Percentiles rank a stretch among this genome's conserved stretches.
Evolutionary conservation across 2,888 invertebrate genomes (phyloP).

Genomic region (Mythimna vitellina): DNA sequence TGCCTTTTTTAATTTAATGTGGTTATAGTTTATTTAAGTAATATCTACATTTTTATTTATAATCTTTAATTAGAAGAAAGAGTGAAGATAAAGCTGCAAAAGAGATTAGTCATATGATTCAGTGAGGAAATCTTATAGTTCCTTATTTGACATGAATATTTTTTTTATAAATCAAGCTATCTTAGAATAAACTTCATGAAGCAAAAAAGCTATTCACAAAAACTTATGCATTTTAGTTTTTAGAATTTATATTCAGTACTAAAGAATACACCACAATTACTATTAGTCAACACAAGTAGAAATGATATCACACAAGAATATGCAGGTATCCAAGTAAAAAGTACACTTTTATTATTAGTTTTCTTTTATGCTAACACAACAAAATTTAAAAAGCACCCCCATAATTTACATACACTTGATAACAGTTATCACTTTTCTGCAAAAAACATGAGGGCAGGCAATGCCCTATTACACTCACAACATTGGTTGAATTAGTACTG

Average conservation of each 20-base stretch:
- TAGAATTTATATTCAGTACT: not conserved
- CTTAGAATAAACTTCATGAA: not conserved
- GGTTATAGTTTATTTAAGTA: too few species aligned
- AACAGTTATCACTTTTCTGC: conserved; percentile 69
- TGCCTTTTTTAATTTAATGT: too few species aligned
- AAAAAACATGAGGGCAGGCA: conserved; percentile 77
- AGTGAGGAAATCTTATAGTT: not conserved
- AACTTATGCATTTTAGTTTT: not conserved
- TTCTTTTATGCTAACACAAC: conserved; percentile 41
- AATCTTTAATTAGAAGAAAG: too few species aligned
- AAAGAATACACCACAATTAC: not conserved
- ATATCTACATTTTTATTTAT: too few species aligned
- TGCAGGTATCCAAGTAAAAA: not conserved
- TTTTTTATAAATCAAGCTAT: too few species aligned
- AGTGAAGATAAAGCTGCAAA: too few species aligned
- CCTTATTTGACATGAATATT: not conserved
- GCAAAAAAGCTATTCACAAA: not conserved
- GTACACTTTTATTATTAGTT: conserved; percentile 42
- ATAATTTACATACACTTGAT: conserved; percentile 83
- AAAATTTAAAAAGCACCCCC: conserved; percentile 75
- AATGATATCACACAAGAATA: not conserved
- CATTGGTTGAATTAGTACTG: conserved; percentile 28
- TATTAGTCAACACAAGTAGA: conserved; percentile 1
- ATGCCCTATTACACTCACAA: conserved; percentile 61
- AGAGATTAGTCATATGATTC: not conserved